Evolutionary conservation across 2,888 invertebrate genomes (phyloP).

Genomic region (Zele albiditarsus): DNA sequence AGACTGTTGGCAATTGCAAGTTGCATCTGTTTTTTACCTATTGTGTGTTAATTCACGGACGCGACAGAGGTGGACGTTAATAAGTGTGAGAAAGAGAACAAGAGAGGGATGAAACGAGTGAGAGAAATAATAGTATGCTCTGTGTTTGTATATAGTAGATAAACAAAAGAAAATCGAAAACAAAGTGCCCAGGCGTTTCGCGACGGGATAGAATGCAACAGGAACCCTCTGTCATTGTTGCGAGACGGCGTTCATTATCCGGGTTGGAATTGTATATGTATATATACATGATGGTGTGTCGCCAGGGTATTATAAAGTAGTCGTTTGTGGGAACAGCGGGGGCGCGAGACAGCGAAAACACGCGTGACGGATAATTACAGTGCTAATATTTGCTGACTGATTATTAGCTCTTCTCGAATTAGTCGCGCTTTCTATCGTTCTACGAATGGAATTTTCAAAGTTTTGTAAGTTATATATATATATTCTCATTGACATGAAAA

Average conservation of each 20-base stretch:
- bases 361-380: conserved; percentile 43
- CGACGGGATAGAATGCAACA: conserved; percentile 26
- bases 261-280: background rate
- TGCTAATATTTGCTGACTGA: conserved; percentile 39
- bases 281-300: conserved; percentile 10
- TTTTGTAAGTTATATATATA: background rate
- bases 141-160: background rate
- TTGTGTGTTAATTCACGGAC: conserved; percentile 8
- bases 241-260: conserved; percentile 26
- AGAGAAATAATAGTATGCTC: background rate
- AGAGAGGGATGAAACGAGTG: background rate
- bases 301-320: conserved; percentile 7
- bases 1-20: conserved; percentile 3
- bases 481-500: background rate
- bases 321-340: background rate
- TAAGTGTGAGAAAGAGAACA: background rate
- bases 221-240: conserved; percentile 19
- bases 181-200: conserved; percentile 18
- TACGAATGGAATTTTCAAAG: conserved; percentile 2
- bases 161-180: conserved; percentile 27
- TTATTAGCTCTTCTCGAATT: conserved; percentile 36
- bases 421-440: conserved; percentile 36
- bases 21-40: conserved; percentile 2
- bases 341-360: background rate
- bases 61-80: background rate